Percentiles rank a stretch among this genome's conserved stretches.
phyloP scores from a whole-genome alignment of 2,113 vertebrate species.

The Nipponia nippon region DNA sequence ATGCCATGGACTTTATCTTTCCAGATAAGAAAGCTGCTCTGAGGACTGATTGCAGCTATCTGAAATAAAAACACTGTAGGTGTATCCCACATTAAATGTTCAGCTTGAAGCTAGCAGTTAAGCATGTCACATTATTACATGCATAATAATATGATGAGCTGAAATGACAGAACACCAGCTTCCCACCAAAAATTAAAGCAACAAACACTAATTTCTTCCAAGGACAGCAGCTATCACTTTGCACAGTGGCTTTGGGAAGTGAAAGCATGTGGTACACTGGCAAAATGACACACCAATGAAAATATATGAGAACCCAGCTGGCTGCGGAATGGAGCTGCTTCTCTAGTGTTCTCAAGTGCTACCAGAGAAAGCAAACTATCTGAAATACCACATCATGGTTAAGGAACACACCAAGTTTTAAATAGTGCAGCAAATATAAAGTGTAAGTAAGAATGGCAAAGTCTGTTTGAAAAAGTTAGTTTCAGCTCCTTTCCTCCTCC shows the following conservation, averaged over 20 bases:
- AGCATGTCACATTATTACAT: slow-evolving; percentile 57
- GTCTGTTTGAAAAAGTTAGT: not conserved
- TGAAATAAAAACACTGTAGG: slow-evolving; percentile 9
- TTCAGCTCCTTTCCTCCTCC: not conserved
- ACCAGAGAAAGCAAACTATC: not conserved
- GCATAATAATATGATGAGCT: slow-evolving; percentile 53
- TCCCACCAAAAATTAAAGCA: slow-evolving; percentile 55
- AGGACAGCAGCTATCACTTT: not conserved
- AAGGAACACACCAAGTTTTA: not conserved
- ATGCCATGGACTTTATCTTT: not conserved
- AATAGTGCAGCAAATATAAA: not conserved
- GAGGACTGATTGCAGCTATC: slow-evolving; percentile 3
- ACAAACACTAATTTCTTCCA: slow-evolving; percentile 42
- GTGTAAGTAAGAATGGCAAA: not conserved
- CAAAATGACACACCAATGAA: not conserved
- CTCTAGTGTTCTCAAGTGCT: not conserved
- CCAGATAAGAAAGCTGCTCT: not conserved
- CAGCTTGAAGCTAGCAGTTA: slow-evolving; percentile 62
- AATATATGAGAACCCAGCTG: not conserved
- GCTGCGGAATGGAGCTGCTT: not conserved
- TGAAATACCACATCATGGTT: not conserved
- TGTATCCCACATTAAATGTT: slow-evolving; percentile 22
- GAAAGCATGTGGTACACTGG: not conserved
- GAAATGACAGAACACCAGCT: slow-evolving; percentile 52
- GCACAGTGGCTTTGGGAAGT: not conserved